Conservation (phyloP, 1,140 invertebrate species). For the Atta cephalotes region DNA sequence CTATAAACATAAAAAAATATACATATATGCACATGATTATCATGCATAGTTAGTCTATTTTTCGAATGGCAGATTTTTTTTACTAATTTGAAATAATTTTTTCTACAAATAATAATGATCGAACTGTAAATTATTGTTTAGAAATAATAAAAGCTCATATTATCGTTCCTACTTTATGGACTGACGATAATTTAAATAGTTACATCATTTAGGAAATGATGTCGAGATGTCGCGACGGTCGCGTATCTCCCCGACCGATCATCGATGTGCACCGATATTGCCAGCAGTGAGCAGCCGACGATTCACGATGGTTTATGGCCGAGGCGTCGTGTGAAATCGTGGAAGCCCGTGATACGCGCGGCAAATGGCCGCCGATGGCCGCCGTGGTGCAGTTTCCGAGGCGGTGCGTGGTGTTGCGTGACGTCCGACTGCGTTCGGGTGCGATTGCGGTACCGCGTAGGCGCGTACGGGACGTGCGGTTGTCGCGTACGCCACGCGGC, state of each 20-base stretch:
- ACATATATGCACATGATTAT: too few species aligned
- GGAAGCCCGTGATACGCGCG: conserved; percentile 74
- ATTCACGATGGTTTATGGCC: conserved; percentile 29
- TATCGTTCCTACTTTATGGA: neutral
- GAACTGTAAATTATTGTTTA: neutral
- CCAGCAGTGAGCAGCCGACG: neutral
- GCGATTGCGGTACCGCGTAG: conserved; percentile 55
- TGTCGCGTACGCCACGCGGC: conserved; percentile 31
- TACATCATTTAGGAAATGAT: too few species aligned
- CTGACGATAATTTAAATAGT: neutral
- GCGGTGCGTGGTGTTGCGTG: conserved; percentile 60
- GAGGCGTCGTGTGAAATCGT: conserved; percentile 72
- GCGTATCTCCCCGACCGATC: neutral
- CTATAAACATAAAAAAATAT: too few species aligned
- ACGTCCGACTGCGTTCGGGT: conserved; percentile 64
- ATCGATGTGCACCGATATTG: neutral
- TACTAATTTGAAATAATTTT: too few species aligned
- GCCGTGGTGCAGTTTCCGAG: conserved; percentile 66
- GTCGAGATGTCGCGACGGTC: neutral
- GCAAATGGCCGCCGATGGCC: conserved; percentile 82
- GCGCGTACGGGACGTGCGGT: conserved; percentile 64
- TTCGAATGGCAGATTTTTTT: too few species aligned
- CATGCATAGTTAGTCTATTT: too few species aligned
- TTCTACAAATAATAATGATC: neutral
- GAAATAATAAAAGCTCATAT: neutral